Conservation (phyloP, 2,888 invertebrate species). For the Drosophila meridionalis region DNA sequence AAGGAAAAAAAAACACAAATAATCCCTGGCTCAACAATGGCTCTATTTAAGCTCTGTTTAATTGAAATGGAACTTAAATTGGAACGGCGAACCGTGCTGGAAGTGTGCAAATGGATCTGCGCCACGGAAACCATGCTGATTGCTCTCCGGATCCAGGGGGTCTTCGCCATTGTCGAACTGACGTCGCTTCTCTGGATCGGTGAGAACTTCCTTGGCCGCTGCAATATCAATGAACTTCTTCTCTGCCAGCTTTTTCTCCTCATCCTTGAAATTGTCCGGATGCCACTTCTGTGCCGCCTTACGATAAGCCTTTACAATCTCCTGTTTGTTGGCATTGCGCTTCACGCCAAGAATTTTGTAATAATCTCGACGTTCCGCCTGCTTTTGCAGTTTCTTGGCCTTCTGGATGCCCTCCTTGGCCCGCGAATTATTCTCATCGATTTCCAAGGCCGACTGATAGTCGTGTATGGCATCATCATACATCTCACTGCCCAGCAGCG, state of each 20-base stretch:
- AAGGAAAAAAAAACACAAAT: slow-evolving; percentile 54
- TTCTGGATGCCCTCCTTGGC: slow-evolving; percentile 95
- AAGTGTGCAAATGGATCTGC: slow-evolving; percentile 94
- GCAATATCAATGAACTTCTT: slow-evolving; percentile 99
- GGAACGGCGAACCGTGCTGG: slow-evolving; percentile 95
- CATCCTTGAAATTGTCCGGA: slow-evolving; percentile 96
- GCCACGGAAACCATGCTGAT: slow-evolving; percentile 86
- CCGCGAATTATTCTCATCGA: slow-evolving; percentile 91
- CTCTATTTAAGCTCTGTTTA: slow-evolving; percentile 84
- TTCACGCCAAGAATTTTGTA: slow-evolving; percentile 95
- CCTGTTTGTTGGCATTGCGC: slow-evolving; percentile 95
- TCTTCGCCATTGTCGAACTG: slow-evolving; percentile 98
- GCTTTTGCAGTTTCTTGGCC: slow-evolving; percentile 96
- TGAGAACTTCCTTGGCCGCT: slow-evolving; percentile 97
- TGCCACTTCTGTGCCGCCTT: slow-evolving; percentile 99
- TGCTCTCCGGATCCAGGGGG: slow-evolving; percentile 97
- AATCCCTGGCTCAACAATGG: slow-evolving; percentile 52
- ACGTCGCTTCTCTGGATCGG: slow-evolving; percentile 95
- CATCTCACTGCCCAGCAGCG: slow-evolving; percentile 94
- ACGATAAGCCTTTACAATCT: slow-evolving; percentile 97
- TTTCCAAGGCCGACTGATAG: slow-evolving; percentile 93
- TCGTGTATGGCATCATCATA: slow-evolving; percentile 96
- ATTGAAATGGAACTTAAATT: slow-evolving; percentile 99
- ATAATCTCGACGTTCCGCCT: slow-evolving; percentile 96
- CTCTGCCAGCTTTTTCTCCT: slow-evolving; percentile 97